These are phyloP conservation scores for Caenorhabditis parvicauda DNA, from an alignment of 2,888 invertebrate genomes.

Conservation along the genomic window DNA sequence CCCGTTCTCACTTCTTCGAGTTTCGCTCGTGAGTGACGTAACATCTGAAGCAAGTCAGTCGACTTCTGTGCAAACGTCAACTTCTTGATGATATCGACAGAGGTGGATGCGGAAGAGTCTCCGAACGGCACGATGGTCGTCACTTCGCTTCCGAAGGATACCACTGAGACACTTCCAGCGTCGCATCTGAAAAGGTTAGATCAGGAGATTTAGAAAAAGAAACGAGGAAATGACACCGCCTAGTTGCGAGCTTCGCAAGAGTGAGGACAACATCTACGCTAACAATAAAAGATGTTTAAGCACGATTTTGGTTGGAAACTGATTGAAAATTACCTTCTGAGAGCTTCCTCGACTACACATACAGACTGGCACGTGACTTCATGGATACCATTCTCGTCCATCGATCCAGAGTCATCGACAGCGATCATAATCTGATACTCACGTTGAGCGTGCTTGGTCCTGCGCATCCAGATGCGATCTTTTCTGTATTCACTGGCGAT, in stretches of 20 bases:
- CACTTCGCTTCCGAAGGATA: conserved; percentile 83
- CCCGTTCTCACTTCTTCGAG: conserved; percentile 30
- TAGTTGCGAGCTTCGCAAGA: no score
- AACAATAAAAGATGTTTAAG: no score
- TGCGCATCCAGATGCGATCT: conserved; percentile 95
- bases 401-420: conserved; percentile 85
- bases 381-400: conserved; percentile 68
- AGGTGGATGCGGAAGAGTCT: conserved; percentile 65
- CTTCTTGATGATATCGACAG: conserved; percentile 25
- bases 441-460: conserved; percentile 89
- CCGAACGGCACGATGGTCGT: conserved; percentile 83
- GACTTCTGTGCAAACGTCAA: conserved; percentile 80
- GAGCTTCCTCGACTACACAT: conserved; percentile 81
- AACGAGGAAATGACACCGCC: not conserved
- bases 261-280: no score
- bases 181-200: conserved; percentile 67
- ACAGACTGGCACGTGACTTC: conserved; percentile 91
- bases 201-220: no score
- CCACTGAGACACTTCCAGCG: conserved; percentile 84
- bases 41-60: conserved; percentile 72
- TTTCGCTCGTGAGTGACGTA: conserved; percentile 23
- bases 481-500: conserved; percentile 98
- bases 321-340: conserved; percentile 68
- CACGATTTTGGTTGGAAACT: no score
- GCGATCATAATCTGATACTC: conserved; percentile 88